Evolutionary conservation across 1,140 invertebrate species (phyloP), one percentile per base, ranked within the genome.

Genomic region (Magallana ariakensis): DNA sequence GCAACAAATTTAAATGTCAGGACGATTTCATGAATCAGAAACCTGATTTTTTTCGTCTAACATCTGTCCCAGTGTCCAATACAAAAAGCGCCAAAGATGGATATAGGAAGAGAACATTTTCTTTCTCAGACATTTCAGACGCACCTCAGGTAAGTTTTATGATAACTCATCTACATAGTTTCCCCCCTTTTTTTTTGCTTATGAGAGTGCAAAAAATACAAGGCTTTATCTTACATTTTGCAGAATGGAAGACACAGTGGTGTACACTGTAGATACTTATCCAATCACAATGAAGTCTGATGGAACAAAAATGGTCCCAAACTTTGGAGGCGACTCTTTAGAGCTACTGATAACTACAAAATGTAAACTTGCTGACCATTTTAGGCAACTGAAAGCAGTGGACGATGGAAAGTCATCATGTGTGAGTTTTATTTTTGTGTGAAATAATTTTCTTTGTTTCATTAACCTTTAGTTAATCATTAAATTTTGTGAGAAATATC

Each of bases 361-460:
- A 58, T 91, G 90, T 80, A 80, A 80, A 26, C 87, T 91, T 26
- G 75, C 84, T 13, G 86, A 90, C 15, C 90, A 90, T 83, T 80
- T 91, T 46, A 84, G 88, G 56, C 89, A 90, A 56, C 83, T 91
- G 80, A 70, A 86, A 46, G 86, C 88, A 80, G 86, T 91, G 16
- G 83, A 89, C 33, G 89, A 89, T 26, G 33, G 83, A n/a, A 86
- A 85, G 11, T 26, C 87, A 13, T 86, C 82, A 11, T 88, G 86
- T 66, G 90, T 91, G 88, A 90, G 90, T 91, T 26, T 83, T 60
- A n/a, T n/a, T n/a, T n/a, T n/a, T n/a, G n/a, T n/a, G n/a, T n/a
- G n/a, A n/a, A n/a, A n/a, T n/a, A n/a, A n/a, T n/a, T n/a, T n/a
- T n/a, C n/a, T n/a, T n/a, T n/a, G n/a, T n/a, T n/a, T n/a, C n/a